Evolutionary conservation across 2,888 invertebrate species (phyloP).

Genomic region (Eristalis intricaria): DNA sequence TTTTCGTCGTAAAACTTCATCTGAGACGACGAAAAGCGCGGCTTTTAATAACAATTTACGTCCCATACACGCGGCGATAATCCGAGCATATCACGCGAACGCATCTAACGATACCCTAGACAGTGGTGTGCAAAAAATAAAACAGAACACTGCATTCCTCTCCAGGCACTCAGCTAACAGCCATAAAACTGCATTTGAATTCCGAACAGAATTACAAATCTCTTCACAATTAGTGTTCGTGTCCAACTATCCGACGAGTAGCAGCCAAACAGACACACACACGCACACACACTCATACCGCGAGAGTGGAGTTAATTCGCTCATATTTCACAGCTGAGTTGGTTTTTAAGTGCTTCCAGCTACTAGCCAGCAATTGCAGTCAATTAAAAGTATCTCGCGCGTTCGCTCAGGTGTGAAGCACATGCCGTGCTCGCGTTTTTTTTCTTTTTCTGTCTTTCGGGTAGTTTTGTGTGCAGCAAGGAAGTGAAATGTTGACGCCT

Average conservation of each 20-base stretch:
- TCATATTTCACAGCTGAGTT: constrained; percentile 71
- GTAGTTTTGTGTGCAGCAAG: constrained; percentile 17
- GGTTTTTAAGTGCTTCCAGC: constrained; percentile 60
- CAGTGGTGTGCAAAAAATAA: too few species aligned
- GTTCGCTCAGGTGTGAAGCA: constrained; percentile 62
- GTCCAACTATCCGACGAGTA: not conserved
- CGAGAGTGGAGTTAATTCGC: constrained; percentile 37
- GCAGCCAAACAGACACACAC: not conserved
- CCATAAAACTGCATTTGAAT: not conserved
- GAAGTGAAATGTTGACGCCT: constrained; percentile 47
- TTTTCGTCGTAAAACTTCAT: too few species aligned
- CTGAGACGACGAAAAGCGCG: too few species aligned
- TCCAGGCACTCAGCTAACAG: not conserved
- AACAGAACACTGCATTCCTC: not conserved
- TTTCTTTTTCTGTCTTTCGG: not conserved
- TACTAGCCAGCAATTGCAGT: constrained; percentile 47
- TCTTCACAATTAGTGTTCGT: constrained; percentile 27
- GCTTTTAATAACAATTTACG: too few species aligned
- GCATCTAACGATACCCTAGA: too few species aligned
- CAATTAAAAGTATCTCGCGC: constrained; percentile 57
- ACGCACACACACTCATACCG: constrained; percentile 18
- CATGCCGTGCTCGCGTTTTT: constrained; percentile 5
- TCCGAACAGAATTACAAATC: constrained; percentile 2
- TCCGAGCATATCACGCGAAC: too few species aligned
- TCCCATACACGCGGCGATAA: too few species aligned